Base-by-base conservation (phyloP, 2,113 vertebrate species). In the Chunga burmeisteri region DNA sequence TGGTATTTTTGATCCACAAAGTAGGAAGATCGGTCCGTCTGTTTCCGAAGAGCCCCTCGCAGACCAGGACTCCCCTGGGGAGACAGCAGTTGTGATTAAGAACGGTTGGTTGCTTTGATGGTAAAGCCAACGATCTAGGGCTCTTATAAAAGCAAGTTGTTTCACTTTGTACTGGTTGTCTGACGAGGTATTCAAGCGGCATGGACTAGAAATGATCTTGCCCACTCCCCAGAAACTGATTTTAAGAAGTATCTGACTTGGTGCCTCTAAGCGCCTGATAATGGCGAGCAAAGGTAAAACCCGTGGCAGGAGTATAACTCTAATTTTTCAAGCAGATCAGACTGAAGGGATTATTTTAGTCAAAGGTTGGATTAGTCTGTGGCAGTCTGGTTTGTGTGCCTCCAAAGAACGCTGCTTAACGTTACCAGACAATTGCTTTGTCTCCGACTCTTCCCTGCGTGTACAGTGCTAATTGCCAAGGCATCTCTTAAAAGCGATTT, bases 141-240 rank as follows among this genome's bases (percentile, higher is more conserved):
- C 42, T 62, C 29, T 17, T 42, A 7, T 2, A 11, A 61, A 70
- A 71, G 5, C 68, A 27, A 34, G 46, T 70, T 27, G 7, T 30
- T 68, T 32, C 21, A 1, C 42, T 16, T 11, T 42, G 6, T 15
- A 8, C 32, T 1, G 27, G 5, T 5, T 20, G 46, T 3, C 20
- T 20, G 2, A 7, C 1, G 3, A n/a, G 27, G 25, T 30, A 27
- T 21, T 10, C 2, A 0, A 83, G 73, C 19, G 32, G 66, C 9
- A 0, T 0, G 14, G 82, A 27, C 29, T 0, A 9, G 66, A 46
- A 86, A 42, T 0, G 6, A 10, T 6, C 58, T 46, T 66, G 10
- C 46, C 26, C 29, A 26, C 11, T 62, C 67, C 61, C 11, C 70
- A 27, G 53, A 25, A 82, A 22, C 1, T 11, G 61, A 46, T 75